Percentiles rank a stretch among this genome's conserved stretches.
phyloP scores from a whole-genome alignment of 2,888 invertebrate genomes.

The Mythimna loreyi region DNA sequence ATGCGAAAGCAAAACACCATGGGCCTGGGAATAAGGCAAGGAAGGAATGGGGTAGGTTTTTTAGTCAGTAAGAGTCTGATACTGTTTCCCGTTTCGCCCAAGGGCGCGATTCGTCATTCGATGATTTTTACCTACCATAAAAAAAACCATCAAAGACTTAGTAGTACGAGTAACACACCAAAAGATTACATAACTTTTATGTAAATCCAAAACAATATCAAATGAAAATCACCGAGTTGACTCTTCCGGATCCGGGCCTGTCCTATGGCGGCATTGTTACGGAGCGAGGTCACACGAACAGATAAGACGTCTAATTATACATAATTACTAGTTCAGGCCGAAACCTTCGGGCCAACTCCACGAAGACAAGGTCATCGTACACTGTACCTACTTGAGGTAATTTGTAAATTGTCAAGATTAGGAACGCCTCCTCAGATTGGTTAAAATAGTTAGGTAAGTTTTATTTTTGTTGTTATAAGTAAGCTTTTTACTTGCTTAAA shows the following conservation, averaged over 20 bases:
- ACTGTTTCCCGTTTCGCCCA: no score
- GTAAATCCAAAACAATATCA: conserved; percentile 21
- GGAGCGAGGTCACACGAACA: conserved; percentile 69
- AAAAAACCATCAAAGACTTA: no score
- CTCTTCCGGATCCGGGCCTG: conserved; percentile 75
- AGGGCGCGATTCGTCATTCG: no score
- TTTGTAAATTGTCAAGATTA: conserved; percentile 56
- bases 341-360: conserved; percentile 56
- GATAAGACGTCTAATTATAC: conserved; percentile 71
- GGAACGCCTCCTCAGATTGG: conserved; percentile 25
- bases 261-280: conserved; percentile 70
- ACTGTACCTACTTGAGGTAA: conserved; percentile 31
- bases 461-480: no score
- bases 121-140: no score
- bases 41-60: no score
- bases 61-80: no score
- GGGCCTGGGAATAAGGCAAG: no score
- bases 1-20: no score
- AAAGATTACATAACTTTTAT: neutral
- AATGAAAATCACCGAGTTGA: conserved; percentile 56
- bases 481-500: no score
- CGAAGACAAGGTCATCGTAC: conserved; percentile 61
- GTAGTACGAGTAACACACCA: neutral
- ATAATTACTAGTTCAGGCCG: conserved; percentile 64
- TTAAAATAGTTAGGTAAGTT: neutral